Conservation (phyloP, 2,888 invertebrate genomes). For the Microplitis manilae region DNA sequence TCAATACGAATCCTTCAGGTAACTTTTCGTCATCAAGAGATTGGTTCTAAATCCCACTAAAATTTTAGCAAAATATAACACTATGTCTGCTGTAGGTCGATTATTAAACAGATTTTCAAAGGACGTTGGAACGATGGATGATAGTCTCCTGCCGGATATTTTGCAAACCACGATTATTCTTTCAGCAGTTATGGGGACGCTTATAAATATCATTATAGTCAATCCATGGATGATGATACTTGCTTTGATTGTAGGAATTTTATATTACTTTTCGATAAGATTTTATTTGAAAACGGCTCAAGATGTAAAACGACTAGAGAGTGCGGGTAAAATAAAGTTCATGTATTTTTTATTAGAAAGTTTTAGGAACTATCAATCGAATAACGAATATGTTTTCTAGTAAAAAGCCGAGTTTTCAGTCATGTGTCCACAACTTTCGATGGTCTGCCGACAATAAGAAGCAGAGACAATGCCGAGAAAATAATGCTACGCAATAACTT, state of each 20-base stretch:
- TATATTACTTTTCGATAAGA: constrained; percentile 77
- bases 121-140: constrained; percentile 79
- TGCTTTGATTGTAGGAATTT: constrained; percentile 75
- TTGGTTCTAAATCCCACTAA: not conserved
- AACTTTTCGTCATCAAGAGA: constrained; percentile 34
- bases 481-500: constrained; percentile 82
- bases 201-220: constrained; percentile 73
- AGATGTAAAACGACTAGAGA: constrained; percentile 79
- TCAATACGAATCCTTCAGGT: constrained; percentile 88
- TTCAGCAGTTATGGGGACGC: constrained; percentile 70
- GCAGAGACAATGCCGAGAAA: constrained; percentile 78
- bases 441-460: constrained; percentile 90
- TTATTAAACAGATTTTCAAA: constrained; percentile 85
- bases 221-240: constrained; percentile 80
- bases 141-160: constrained; percentile 74
- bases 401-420: constrained; percentile 90
- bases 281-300: constrained; percentile 81
- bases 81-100: constrained; percentile 62
- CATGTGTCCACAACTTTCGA: constrained; percentile 89
- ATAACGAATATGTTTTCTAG: constrained; percentile 59
- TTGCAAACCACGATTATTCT: constrained; percentile 74
- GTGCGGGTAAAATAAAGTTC: constrained; percentile 64
- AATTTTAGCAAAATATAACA: too few species aligned
- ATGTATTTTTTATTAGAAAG: not conserved
- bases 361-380: too few species aligned